Evolutionary conservation across 2,113 vertebrate species (phyloP), one percentile per base, ranked within the genome.

Genomic region (Hypanus sabinus): DNA sequence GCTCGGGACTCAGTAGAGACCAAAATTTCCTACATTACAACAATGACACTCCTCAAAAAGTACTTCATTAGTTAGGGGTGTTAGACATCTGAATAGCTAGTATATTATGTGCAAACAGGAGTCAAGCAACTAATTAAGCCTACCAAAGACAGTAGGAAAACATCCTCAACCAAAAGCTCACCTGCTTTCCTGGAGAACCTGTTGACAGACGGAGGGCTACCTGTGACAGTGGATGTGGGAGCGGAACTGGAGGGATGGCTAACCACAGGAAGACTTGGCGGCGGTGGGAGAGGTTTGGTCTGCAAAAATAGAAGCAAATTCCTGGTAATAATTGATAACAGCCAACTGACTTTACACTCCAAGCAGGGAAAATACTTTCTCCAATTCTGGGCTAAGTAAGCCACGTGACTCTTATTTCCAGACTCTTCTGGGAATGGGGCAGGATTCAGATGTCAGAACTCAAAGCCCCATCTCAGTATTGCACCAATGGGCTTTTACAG

Each of bases 161-260:
- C 7, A 30, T 1, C 76, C n/a, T 0, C 27, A 1, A 3, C n/a
- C 27, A 11, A 5, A 16, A 0, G 1, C 94, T 96, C 96, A 99
- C 99, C 99, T 97, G 98, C 98, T 97, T 96, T 99, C 95, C 98
- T 98, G 94, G 98, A 99, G 95, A 99, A 99, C 93, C 98, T 96
- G 36, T 99, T 99, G 94, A 99, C 97, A 33, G 87, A 96, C 79
- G 95, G 97, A 60, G 96, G 97, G 4, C 95, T 94, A 36, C 95
- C 73, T 0, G 97, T 96, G 0, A 96, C 96, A 0, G 94, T 95
- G 97, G 96, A 0, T 97, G 97, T 1, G 95, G 94, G 0, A 97
- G 95, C 1, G 81, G 95, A 18, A 95, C 68, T 94, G 96, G 97
- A 3, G 96, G 95, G 85, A 88, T 11, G 68, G 18, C 94, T 95